Percentiles rank a stretch among this genome's conserved stretches.
phyloP scores from a whole-genome alignment of 2,797 vertebrate species.

The Falco cherrug region DNA sequence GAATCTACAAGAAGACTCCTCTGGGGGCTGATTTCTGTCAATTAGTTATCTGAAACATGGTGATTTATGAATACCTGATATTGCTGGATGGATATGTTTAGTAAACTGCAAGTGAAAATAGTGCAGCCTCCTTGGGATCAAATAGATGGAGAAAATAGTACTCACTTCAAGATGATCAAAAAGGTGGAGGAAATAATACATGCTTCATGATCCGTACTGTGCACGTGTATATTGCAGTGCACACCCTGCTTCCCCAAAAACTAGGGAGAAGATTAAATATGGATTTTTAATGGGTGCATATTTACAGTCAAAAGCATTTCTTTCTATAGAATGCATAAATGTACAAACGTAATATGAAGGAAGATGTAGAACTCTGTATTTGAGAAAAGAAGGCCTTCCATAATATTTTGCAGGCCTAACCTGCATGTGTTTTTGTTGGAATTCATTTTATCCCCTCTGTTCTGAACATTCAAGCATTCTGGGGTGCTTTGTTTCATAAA shows the following conservation, averaged over 20 bases:
- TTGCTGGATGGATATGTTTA: neutral
- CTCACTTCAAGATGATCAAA: neutral
- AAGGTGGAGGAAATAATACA: neutral
- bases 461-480: neutral
- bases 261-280: neutral
- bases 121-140: neutral
- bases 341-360: neutral
- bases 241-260: neutral
- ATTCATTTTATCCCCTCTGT: neutral
- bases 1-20: slow-evolving; percentile 1
- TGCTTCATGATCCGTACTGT: neutral
- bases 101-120: neutral
- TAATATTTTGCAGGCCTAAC: neutral
- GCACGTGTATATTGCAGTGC: neutral
- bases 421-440: neutral
- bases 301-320: neutral
- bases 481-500: slow-evolving; percentile 19
- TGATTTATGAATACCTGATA: slow-evolving; percentile 34
- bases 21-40: slow-evolving; percentile 40
- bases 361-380: neutral
- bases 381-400: neutral
- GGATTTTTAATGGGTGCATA: neutral
- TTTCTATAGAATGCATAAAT: neutral
- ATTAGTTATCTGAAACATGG: slow-evolving; percentile 24
- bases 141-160: neutral